These are phyloP conservation scores for Columba guinea DNA, from an alignment of 2,797 vertebrate genomes.

Conservation along the genomic window DNA sequence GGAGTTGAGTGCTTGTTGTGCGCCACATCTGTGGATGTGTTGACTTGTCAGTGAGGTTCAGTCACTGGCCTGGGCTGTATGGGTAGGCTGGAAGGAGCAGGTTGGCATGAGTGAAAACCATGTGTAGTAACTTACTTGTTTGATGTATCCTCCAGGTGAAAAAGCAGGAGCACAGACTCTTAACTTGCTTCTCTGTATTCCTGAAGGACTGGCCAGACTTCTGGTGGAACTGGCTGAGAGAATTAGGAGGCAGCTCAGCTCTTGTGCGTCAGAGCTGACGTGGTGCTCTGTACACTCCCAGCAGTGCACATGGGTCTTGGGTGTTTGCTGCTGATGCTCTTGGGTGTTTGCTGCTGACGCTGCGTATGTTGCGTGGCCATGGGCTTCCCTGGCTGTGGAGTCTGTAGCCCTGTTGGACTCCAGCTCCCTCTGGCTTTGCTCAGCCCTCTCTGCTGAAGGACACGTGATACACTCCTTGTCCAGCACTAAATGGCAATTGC, in stretches of 20 bases:
- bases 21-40: fast-evolving
- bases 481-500: background rate
- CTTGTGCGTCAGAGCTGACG: background rate
- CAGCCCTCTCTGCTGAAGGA: background rate
- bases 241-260: background rate
- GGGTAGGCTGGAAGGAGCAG: background rate
- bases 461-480: background rate
- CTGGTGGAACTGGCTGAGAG: background rate
- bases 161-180: background rate
- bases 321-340: background rate
- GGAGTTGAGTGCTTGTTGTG: background rate
- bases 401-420: background rate
- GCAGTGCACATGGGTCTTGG: fast-evolving
- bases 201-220: background rate
- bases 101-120: background rate
- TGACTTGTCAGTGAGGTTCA: background rate
- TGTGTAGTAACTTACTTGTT: background rate
- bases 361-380: fast-evolving
- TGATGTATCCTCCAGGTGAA: background rate
- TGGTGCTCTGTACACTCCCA: background rate
- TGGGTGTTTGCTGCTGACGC: background rate
- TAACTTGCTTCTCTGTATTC: fast-evolving
- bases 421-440: background rate
- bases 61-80: background rate
- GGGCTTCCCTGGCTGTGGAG: background rate